A percentile compares a stretch with the other conserved stretches of the same genome.
These are phyloP conservation scores for Cheilosia variabilis DNA, from an alignment of 2,888 invertebrate species.

Conservation along the genomic window DNA sequence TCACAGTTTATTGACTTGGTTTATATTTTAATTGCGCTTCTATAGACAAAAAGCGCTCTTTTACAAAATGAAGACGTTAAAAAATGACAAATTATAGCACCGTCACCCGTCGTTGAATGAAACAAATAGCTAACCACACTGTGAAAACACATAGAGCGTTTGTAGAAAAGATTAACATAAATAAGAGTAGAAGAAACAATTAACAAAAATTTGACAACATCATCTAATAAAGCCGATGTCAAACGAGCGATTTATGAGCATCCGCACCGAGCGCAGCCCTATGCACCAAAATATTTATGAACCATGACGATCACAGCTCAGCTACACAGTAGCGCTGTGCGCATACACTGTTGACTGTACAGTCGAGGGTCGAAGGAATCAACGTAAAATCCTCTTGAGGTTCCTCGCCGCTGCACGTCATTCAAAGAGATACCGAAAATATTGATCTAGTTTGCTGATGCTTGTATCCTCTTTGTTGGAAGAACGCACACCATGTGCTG, in stretches of 20 bases:
- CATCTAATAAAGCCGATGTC: conserved; percentile 73
- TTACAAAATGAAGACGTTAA: background rate
- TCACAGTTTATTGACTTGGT: background rate
- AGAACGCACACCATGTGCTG: conserved; percentile 59
- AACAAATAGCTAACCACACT: conserved; percentile 74
- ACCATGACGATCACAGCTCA: conserved; percentile 63
- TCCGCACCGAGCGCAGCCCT: conserved; percentile 69
- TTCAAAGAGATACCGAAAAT: conserved; percentile 73
- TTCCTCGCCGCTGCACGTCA: conserved; percentile 5
- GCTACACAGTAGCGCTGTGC: conserved; percentile 36
- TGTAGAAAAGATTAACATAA: conserved; percentile 54
- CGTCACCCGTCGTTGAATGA: conserved; percentile 69
- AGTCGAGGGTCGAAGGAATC: conserved; percentile 34
- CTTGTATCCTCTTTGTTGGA: conserved; percentile 61
- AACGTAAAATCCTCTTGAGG: conserved; percentile 56
- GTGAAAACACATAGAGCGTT: conserved; percentile 53
- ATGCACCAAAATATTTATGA: conserved; percentile 69
- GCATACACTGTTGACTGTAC: background rate
- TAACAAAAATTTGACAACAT: conserved; percentile 75
- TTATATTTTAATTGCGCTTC: background rate
- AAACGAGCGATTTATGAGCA: conserved; percentile 70
- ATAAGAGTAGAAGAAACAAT: conserved; percentile 70
- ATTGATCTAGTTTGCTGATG: conserved; percentile 75
- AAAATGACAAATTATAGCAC: conserved; percentile 67
- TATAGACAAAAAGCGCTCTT: background rate